Conservation (phyloP, 2,113 vertebrate genomes). For the Crotophaga sulcirostris region DNA sequence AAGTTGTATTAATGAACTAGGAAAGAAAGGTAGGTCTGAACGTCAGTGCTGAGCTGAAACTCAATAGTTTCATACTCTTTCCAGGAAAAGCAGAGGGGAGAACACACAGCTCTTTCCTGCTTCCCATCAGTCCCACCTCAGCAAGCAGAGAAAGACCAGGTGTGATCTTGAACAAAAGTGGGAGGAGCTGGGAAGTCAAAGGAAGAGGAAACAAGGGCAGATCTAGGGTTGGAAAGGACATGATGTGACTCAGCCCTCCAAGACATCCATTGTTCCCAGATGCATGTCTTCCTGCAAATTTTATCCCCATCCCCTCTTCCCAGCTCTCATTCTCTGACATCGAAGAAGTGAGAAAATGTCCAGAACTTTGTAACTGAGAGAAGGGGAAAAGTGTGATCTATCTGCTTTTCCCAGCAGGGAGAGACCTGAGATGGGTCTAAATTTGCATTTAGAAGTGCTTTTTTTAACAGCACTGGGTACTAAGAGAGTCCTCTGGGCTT, state of each 20-base stretch:
- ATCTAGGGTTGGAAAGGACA: background rate
- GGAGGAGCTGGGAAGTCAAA: background rate
- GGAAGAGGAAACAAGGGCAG: background rate
- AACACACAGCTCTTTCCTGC: background rate
- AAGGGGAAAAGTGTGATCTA: background rate
- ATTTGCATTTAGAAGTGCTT: background rate
- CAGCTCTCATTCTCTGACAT: background rate
- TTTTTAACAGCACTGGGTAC: background rate
- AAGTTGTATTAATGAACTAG: background rate
- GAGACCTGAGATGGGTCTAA: background rate
- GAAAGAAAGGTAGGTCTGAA: background rate
- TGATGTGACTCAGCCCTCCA: background rate
- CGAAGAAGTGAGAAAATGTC: background rate
- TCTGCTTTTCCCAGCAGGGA: background rate
- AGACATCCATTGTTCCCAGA: background rate
- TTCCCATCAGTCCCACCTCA: rapidly evolving
- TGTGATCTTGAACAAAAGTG: background rate
- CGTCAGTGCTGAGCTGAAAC: background rate
- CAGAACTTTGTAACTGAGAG: background rate
- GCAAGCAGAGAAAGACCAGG: background rate
- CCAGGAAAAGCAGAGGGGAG: background rate
- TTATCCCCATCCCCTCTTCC: background rate
- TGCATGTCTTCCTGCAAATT: background rate
- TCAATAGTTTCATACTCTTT: background rate
- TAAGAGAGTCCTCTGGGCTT: background rate